These are phyloP conservation scores for Sardinella longiceps DNA, from an alignment of 2,797 vertebrate species.

Conservation along the genomic window DNA sequence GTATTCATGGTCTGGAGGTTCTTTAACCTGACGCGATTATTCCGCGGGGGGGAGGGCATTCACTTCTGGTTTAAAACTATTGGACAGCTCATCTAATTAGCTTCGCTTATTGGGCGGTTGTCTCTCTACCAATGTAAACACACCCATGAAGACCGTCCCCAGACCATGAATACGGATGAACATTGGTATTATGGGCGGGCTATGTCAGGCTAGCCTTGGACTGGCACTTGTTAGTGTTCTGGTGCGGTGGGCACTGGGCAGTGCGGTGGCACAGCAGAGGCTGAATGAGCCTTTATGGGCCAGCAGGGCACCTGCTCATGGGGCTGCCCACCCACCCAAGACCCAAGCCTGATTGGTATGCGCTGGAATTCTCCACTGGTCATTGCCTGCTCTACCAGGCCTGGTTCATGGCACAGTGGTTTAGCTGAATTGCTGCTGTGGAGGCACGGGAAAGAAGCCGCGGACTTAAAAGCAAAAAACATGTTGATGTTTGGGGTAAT, in stretches of 20 bases:
- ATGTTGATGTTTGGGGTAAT: background rate
- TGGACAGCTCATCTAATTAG: too few relatives aligned
- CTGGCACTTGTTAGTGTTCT: constrained; percentile 30
- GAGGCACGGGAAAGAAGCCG: too few relatives aligned
- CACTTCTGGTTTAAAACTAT: too few relatives aligned
- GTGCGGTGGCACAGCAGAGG: constrained; percentile 29
- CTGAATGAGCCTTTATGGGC: constrained; percentile 77
- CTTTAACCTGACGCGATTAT: too few relatives aligned
- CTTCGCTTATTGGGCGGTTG: too few relatives aligned
- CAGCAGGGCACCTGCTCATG: constrained; percentile 71
- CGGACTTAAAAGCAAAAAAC: background rate
- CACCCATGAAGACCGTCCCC: too few relatives aligned
- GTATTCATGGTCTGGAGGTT: too few relatives aligned
- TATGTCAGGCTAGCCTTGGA: too few relatives aligned
- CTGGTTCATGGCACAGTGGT: constrained; percentile 68
- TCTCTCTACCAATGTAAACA: too few relatives aligned
- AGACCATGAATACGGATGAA: too few relatives aligned
- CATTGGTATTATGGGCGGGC: too few relatives aligned
- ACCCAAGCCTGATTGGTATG: constrained; percentile 69
- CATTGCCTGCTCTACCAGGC: constrained; percentile 62
- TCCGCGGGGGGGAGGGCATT: too few relatives aligned
- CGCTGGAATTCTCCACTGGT: constrained; percentile 61
- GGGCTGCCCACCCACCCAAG: constrained; percentile 31
- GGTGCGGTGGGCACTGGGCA: constrained; percentile 33
- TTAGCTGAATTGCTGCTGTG: constrained; percentile 41